Evolutionary conservation across 2,888 invertebrate species (phyloP).

Genomic region (Tachina lurida): DNA sequence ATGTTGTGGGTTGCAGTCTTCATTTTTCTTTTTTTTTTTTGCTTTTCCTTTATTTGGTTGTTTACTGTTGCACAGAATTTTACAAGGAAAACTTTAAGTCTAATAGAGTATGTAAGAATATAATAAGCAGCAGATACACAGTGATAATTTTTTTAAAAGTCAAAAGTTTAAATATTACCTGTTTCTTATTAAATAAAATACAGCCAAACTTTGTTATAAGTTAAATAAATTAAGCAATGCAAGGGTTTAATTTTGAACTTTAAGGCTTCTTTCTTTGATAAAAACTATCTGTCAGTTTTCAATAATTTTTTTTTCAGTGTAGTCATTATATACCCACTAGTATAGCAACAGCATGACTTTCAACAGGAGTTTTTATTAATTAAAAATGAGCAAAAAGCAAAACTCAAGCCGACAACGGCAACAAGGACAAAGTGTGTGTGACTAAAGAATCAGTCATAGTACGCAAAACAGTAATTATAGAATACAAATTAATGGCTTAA

Average conservation of each 20-base stretch:
- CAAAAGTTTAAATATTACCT: background rate
- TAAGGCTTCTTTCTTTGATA: too few relatives aligned
- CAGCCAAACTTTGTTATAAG: too few relatives aligned
- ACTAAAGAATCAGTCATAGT: slow-evolving; percentile 42
- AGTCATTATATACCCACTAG: background rate
- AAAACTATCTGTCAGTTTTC: too few relatives aligned
- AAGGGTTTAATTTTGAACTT: too few relatives aligned
- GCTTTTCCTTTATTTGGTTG: slow-evolving; percentile 9
- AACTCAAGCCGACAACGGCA: background rate
- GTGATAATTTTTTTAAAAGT: background rate
- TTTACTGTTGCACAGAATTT: slow-evolving; percentile 1
- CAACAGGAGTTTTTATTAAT: slow-evolving; percentile 22
- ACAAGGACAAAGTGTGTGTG: slow-evolving; percentile 45
- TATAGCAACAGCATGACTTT: slow-evolving; percentile 40
- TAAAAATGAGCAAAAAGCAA: background rate
- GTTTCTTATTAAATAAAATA: background rate
- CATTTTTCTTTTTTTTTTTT: background rate
- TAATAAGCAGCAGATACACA: background rate
- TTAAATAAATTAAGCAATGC: too few relatives aligned
- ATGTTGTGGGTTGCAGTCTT: slow-evolving; percentile 33
- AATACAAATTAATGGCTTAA: slow-evolving; percentile 51
- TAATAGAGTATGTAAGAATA: background rate
- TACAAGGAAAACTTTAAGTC: background rate
- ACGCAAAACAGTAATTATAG: slow-evolving; percentile 57
- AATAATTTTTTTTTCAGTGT: background rate